Conservation (phyloP, 2,113 vertebrate species). For the Dromas ardeola region DNA sequence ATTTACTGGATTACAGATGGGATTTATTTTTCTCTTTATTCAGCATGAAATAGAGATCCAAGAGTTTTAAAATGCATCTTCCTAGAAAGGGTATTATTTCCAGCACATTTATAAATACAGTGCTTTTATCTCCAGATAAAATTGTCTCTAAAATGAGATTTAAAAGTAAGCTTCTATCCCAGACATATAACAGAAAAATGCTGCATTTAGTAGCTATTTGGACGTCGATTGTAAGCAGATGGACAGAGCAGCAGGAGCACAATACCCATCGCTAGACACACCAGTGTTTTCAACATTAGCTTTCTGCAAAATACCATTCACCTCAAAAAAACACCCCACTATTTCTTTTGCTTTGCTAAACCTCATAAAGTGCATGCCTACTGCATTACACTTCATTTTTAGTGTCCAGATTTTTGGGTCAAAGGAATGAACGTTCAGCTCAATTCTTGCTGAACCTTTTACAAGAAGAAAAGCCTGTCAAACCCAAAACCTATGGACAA, state of each 20-base stretch:
- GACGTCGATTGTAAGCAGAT: slow-evolving; percentile 70
- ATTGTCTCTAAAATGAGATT: slow-evolving; percentile 49
- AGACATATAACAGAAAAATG: background rate
- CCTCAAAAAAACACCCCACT: background rate
- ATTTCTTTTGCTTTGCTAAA: background rate
- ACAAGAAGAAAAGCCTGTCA: background rate
- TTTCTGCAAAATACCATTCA: background rate
- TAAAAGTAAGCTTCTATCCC: background rate
- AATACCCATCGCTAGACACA: background rate
- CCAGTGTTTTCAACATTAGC: background rate
- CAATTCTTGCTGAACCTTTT: background rate
- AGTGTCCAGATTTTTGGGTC: background rate
- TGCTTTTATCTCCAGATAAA: slow-evolving; percentile 29
- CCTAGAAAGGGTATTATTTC: background rate
- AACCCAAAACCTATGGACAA: background rate
- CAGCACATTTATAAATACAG: slow-evolving; percentile 23
- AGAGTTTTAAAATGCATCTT: background rate
- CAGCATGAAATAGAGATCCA: slow-evolving; percentile 16
- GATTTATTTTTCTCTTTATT: slow-evolving; percentile 39
- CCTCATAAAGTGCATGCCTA: background rate
- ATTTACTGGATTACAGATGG: background rate
- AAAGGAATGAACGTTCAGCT: background rate
- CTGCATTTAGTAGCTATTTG: slow-evolving; percentile 65
- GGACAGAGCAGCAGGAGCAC: slow-evolving; percentile 64
- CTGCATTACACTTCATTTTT: background rate